These are phyloP conservation scores for Eunapius fragilis DNA, from an alignment of 37 sponge, comb jelly and placozoan species.

Conservation along the genomic window DNA sequence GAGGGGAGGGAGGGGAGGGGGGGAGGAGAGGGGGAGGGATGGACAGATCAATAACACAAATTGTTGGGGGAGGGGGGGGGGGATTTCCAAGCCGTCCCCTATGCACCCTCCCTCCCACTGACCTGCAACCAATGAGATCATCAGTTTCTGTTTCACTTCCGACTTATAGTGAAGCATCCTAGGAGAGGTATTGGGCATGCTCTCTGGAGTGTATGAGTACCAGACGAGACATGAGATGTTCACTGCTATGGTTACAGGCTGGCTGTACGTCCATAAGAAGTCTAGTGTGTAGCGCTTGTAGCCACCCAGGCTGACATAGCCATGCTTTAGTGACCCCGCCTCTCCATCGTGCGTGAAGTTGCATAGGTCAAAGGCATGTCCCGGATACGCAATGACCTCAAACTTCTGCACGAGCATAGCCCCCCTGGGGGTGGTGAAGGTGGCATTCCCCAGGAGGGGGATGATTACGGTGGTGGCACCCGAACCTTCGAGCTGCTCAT, in stretches of 20 bases:
- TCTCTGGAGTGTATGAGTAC: neutral
- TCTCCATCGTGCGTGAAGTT: neutral
- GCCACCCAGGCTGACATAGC: neutral
- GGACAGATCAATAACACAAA: neutral
- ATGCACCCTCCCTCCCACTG: no score
- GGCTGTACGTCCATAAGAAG: neutral
- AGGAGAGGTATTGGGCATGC: no score
- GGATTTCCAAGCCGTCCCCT: neutral
- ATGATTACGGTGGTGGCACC: constrained; percentile 22
- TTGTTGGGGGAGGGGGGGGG: neutral
- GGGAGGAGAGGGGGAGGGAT: neutral
- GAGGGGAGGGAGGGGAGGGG: neutral
- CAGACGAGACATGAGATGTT: neutral
- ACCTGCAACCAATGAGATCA: neutral
- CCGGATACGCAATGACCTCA: neutral
- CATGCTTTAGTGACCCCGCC: neutral
- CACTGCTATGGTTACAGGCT: neutral
- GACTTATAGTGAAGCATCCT: neutral
- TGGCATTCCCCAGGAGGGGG: neutral
- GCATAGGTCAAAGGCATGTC: neutral
- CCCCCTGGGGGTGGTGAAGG: neutral
- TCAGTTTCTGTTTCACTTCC: neutral
- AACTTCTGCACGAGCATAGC: neutral
- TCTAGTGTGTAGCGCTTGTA: neutral
- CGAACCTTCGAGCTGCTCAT: constrained; percentile 21